Evolutionary conservation across 92 coral and sea anemone species (phyloP).

Genomic region (Heteractis magnifica): DNA sequence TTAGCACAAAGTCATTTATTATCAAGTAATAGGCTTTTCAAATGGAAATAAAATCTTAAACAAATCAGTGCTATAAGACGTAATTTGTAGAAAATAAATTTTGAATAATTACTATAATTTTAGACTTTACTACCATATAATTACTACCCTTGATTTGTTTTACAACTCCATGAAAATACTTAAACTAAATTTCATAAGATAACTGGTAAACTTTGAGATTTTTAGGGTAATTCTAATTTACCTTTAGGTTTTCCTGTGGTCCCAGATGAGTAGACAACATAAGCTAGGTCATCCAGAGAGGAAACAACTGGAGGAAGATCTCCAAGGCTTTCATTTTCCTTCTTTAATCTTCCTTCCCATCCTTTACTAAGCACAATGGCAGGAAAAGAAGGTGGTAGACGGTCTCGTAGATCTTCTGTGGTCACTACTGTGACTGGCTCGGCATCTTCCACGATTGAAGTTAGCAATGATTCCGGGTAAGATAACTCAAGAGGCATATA

Average conservation of each 20-base stretch:
- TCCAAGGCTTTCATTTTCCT: constrained; percentile 53
- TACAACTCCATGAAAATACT: not conserved
- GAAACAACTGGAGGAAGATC: constrained; percentile 39
- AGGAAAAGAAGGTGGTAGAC: constrained; percentile 51
- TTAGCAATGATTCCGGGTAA: constrained; percentile 64
- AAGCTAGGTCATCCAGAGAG: constrained; percentile 68
- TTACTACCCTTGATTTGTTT: too few species aligned
- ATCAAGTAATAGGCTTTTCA: too few species aligned
- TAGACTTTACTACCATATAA: too few species aligned
- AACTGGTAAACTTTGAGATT: not conserved
- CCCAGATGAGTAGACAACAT: constrained; percentile 86
- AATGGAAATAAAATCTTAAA: too few species aligned
- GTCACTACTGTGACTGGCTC: constrained; percentile 70
- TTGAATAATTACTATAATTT: too few species aligned
- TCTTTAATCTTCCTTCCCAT: constrained; percentile 58
- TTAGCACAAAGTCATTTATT: not conserved
- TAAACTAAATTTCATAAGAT: not conserved
- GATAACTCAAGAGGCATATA: constrained; percentile 79
- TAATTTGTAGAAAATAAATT: too few species aligned
- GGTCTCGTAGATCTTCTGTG: constrained; percentile 47
- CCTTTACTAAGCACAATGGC: constrained; percentile 59
- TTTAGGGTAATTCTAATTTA: not conserved
- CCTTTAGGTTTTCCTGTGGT: constrained; percentile 90
- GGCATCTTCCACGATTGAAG: constrained; percentile 74
- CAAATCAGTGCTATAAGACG: too few species aligned